Evolutionary conservation across 2,888 invertebrate species (phyloP).

Genomic region (Plusia festucae): DNA sequence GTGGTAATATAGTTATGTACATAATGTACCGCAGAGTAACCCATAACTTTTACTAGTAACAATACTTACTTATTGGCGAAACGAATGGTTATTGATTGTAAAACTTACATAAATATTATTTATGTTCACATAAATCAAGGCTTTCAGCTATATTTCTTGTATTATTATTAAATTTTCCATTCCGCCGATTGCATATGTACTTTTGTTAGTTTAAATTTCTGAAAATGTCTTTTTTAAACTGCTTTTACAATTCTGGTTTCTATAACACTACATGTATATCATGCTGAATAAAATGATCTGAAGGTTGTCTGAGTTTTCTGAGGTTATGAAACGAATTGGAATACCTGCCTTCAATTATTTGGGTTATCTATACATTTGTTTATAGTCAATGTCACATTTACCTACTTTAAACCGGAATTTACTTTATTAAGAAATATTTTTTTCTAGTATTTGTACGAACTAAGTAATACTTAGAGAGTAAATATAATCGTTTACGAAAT

Average conservation of each 20-base stretch:
- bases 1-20: not conserved
- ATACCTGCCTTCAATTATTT: slow-evolving; percentile 4
- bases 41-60: not conserved
- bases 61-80: not conserved
- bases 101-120: not conserved
- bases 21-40: not conserved
- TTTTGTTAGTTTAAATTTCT: too few species aligned
- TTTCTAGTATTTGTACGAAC: not conserved
- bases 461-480: slow-evolving; percentile 14
- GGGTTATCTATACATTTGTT: not conserved
- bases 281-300: too few species aligned
- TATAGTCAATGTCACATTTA: not conserved
- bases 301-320: too few species aligned
- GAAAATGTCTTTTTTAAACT: too few species aligned
- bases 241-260: too few species aligned
- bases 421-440: not conserved
- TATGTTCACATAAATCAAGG: not conserved
- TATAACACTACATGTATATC: too few species aligned
- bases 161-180: too few species aligned
- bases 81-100: not conserved
- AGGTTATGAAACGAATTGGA: too few species aligned
- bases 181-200: too few species aligned
- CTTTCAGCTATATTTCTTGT: not conserved
- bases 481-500: not conserved
- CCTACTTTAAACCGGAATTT: not conserved